A percentile compares a stretch with the other conserved stretches of the same genome.
phyloP scores from a whole-genome alignment of 1,140 invertebrate genomes.

The Drosophila albomicans region DNA sequence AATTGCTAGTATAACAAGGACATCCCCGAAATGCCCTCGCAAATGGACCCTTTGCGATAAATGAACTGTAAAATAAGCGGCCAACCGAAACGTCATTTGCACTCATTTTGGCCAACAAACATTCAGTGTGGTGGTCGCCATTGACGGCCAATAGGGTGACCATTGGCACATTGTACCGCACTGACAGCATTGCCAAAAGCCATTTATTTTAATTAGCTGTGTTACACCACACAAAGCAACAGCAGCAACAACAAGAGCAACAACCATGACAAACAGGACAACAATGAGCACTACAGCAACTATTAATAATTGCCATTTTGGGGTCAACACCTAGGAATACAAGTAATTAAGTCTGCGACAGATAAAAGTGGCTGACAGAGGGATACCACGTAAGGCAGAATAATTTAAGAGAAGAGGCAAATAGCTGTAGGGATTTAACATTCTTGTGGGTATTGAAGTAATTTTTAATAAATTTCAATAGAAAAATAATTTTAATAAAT shows the following conservation, averaged over 20 bases:
- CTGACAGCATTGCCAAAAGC: slow-evolving; percentile 64
- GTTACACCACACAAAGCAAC: slow-evolving; percentile 21
- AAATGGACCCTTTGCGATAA: slow-evolving; percentile 49
- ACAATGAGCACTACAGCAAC: slow-evolving; percentile 6
- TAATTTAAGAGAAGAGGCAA: not conserved
- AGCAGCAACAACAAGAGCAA: no score
- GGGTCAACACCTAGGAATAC: slow-evolving; percentile 37
- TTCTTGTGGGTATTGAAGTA: no score
- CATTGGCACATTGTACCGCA: slow-evolving; percentile 36
- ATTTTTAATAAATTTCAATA: no score
- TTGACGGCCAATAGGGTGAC: slow-evolving; percentile 11
- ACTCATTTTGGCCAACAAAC: slow-evolving; percentile 49
- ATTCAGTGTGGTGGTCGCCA: not conserved
- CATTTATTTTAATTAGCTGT: slow-evolving; percentile 82
- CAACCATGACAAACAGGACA: not conserved
- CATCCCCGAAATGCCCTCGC: not conserved
- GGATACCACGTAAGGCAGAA: not conserved
- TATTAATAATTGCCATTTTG: slow-evolving; percentile 77
- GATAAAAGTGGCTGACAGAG: not conserved
- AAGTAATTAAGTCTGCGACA: slow-evolving; percentile 18
- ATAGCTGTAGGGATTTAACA: no score
- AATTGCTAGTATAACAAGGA: slow-evolving; percentile 11
- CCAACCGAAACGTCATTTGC: slow-evolving; percentile 44
- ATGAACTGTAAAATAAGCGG: slow-evolving; percentile 76
- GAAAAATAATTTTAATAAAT: no score